Evolutionary conservation across 2,888 invertebrate genomes (phyloP).

Genomic region (Tipula vernalis): DNA sequence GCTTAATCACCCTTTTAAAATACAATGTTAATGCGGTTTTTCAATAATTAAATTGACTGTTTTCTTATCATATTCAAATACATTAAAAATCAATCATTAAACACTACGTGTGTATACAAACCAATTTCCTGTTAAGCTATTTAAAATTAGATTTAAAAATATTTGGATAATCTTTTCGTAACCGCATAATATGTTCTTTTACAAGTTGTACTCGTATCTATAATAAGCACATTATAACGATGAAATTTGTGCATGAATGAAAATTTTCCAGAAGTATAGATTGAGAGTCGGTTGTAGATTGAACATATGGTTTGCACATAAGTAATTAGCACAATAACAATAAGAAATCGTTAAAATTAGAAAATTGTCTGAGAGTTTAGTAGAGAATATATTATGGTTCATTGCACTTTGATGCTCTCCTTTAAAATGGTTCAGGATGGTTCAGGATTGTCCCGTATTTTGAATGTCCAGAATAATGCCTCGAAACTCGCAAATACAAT

Average conservation of each 20-base stretch:
- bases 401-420: background rate
- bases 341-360: background rate
- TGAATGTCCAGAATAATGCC: too few species aligned
- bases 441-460: too few species aligned
- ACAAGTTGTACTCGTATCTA: background rate
- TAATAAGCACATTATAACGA: background rate
- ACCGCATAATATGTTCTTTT: background rate
- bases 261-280: background rate
- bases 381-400: background rate
- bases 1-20: background rate
- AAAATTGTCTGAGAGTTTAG: background rate
- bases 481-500: too few species aligned
- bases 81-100: background rate
- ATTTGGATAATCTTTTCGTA: background rate
- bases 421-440: background rate
- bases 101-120: background rate
- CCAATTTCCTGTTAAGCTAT: background rate
- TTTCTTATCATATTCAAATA: background rate
- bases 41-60: background rate
- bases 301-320: background rate
- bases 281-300: background rate
- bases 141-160: background rate
- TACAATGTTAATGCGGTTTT: background rate
- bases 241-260: background rate
- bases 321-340: background rate